Conservation (phyloP, 2,888 invertebrate genomes). For the Xanthia icteritia region DNA sequence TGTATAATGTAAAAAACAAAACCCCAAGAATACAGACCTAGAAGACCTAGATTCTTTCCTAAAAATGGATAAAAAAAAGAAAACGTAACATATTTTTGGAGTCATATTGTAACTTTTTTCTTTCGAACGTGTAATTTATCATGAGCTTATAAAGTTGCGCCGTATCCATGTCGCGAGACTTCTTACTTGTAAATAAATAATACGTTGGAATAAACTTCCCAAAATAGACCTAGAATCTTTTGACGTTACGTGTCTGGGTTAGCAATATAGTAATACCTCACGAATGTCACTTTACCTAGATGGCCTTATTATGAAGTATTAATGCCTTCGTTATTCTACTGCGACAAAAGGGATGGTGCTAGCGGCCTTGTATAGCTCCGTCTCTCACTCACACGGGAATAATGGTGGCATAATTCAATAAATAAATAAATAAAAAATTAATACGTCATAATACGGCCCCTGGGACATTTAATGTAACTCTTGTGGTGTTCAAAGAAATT, state of each 20-base stretch:
- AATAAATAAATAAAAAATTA: too few relatives aligned
- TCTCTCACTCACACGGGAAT: too few relatives aligned
- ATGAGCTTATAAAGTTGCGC: conserved; percentile 12
- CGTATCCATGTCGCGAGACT: neutral
- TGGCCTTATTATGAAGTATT: too few relatives aligned
- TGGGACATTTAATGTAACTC: neutral
- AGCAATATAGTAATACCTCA: neutral
- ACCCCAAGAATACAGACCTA: neutral
- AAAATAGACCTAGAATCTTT: conserved; percentile 29
- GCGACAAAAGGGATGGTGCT: too few relatives aligned
- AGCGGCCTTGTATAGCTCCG: too few relatives aligned
- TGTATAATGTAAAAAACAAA: neutral
- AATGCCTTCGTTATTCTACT: too few relatives aligned
- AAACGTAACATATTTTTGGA: neutral
- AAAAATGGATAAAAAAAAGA: neutral
- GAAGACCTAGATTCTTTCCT: neutral
- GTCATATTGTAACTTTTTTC: neutral
- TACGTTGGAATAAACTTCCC: conserved; percentile 19
- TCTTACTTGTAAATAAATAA: conserved; percentile 42
- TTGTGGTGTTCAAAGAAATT: neutral
- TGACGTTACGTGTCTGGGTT: neutral
- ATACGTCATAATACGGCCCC: too few relatives aligned
- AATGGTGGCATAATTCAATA: too few relatives aligned
- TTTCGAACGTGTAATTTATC: conserved; percentile 8
- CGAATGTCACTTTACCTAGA: neutral